A percentile compares a stretch with the other conserved stretches of the same genome.
These are phyloP conservation scores for Himalopsyche japonica DNA, from an alignment of 2,888 invertebrate genomes.

Conservation along the genomic window DNA sequence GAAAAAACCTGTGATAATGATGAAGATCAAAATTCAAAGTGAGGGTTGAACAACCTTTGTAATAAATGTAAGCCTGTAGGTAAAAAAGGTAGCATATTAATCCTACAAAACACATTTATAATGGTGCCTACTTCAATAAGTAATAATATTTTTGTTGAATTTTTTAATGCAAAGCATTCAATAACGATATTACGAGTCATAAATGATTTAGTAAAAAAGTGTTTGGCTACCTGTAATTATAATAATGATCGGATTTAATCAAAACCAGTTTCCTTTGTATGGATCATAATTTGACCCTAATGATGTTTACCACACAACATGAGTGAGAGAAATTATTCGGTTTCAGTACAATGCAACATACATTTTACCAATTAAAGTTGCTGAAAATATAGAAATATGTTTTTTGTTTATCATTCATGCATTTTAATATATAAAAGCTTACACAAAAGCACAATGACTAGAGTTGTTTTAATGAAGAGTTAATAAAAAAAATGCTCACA, in stretches of 20 bases:
- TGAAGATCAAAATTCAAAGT: not conserved
- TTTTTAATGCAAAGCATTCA: not conserved
- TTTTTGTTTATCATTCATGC: too few relatives aligned
- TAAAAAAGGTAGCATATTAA: not conserved
- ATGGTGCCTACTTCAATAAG: not conserved
- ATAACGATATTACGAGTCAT: not conserved
- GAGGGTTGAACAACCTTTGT: not conserved
- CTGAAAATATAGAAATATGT: too few relatives aligned
- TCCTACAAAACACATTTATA: not conserved
- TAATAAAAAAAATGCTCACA: too few relatives aligned
- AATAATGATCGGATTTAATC: not conserved
- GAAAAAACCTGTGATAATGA: not conserved
- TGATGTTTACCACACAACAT: not conserved
- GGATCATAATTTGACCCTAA: not conserved
- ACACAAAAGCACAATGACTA: too few relatives aligned
- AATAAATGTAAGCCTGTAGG: not conserved
- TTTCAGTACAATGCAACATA: not conserved
- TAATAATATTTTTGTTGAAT: not conserved
- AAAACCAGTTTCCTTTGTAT: not conserved
- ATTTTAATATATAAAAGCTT: too few relatives aligned
- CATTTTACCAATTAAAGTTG: not conserved
- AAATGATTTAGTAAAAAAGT: not conserved
- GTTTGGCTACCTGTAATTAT: slow-evolving; percentile 3
- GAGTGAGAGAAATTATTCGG: not conserved
- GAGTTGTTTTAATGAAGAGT: too few relatives aligned